A percentile compares a stretch with the other conserved stretches of the same genome.
Evolutionary conservation across 2,888 invertebrate species (phyloP).

Genomic region (Heliothis peltigera): DNA sequence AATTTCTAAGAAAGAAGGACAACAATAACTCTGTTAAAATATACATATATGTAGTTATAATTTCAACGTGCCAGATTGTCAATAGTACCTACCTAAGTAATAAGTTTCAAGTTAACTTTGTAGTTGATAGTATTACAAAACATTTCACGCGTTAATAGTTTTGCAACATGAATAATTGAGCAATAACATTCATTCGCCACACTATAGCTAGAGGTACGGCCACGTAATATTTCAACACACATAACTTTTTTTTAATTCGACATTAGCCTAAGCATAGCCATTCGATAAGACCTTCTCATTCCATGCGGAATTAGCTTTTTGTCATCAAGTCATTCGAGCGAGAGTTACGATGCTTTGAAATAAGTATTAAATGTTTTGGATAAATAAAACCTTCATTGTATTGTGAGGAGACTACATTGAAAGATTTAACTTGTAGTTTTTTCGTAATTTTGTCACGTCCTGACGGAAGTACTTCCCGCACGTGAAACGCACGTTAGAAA

Average conservation of each 20-base stretch:
- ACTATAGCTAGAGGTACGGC: conserved; percentile 4
- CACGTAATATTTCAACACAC: conserved; percentile 21
- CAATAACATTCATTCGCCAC: conserved; percentile 38
- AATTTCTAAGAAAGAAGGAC: too few species aligned
- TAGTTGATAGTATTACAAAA: conserved; percentile 12
- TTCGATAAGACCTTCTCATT: conserved; percentile 28
- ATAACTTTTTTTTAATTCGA: conserved; percentile 32
- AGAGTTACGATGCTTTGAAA: conserved; percentile 42
- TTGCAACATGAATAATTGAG: conserved; percentile 27
- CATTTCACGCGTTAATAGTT: conserved; percentile 8
- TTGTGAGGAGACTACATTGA: background rate
- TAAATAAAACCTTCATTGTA: conserved; percentile 34
- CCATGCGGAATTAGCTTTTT: conserved; percentile 26
- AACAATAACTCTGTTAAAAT: too few species aligned
- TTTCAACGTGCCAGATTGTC: too few species aligned
- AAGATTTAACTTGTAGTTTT: background rate
- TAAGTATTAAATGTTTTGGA: conserved; percentile 47
- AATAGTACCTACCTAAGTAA: too few species aligned
- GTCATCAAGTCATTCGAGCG: conserved; percentile 39
- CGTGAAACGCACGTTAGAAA: too few species aligned
- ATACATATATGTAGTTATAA: too few species aligned
- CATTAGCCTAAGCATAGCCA: background rate
- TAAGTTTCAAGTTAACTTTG: conserved; percentile 15
- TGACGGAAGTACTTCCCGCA: too few species aligned
- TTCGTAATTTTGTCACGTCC: too few species aligned